phyloP scores from a whole-genome alignment of 2,888 invertebrate genomes.

The Scaptomyza reducta region DNA sequence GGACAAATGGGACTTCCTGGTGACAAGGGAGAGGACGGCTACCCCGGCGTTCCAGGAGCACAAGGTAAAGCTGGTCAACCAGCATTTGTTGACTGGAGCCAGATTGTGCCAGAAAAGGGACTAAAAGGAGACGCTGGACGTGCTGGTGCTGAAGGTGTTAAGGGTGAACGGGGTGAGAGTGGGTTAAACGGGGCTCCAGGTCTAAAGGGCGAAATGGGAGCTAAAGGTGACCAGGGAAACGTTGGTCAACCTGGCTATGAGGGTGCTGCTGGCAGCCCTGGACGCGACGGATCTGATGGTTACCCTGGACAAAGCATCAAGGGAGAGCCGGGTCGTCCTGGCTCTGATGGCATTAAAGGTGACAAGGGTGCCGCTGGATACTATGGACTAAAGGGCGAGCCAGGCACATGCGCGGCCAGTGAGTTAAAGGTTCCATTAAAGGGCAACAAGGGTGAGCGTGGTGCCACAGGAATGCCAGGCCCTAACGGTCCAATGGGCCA shows the following conservation, averaged over 20 bases:
- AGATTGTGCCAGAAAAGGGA: constrained; percentile 87
- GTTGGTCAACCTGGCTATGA: constrained; percentile 89
- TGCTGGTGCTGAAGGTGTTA: constrained; percentile 87
- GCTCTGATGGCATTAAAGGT: constrained; percentile 86
- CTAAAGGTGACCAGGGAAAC: constrained; percentile 88
- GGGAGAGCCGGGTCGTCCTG: constrained; percentile 89
- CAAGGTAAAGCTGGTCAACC: constrained; percentile 88
- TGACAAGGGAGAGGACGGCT: constrained; percentile 85
- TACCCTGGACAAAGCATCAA: constrained; percentile 89
- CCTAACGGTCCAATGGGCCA: constrained; percentile 87
- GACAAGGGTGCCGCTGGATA: constrained; percentile 83
- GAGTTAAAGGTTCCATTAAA: constrained; percentile 84
- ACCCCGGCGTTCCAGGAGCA: constrained; percentile 86
- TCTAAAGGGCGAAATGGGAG: constrained; percentile 88
- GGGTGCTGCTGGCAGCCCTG: constrained; percentile 88
- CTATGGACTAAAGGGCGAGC: constrained; percentile 87
- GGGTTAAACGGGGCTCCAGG: constrained; percentile 90
- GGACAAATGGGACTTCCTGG: constrained; percentile 85
- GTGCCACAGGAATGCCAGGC: constrained; percentile 86
- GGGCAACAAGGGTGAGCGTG: constrained; percentile 88
- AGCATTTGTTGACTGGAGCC: constrained; percentile 86
- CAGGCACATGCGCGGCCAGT: constrained; percentile 86
- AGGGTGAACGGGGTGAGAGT: constrained; percentile 88
- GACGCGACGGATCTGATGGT: constrained; percentile 89
- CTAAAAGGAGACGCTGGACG: constrained; percentile 88